Conservation (phyloP, 2,113 vertebrate genomes). For the Myrmecophaga tridactyla region DNA sequence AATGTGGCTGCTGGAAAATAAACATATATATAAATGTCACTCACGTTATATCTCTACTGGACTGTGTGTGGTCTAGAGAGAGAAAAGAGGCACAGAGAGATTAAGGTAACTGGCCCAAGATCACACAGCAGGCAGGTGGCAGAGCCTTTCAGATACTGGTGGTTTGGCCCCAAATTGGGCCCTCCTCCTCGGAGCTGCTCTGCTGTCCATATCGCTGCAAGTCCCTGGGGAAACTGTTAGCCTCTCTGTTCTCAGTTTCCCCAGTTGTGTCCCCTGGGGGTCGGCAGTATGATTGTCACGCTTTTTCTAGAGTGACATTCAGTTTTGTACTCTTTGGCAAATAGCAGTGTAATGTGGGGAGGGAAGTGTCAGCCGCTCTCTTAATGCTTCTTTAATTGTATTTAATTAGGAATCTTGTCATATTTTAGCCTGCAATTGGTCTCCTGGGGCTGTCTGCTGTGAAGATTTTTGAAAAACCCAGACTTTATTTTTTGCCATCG, state of each 20-base stretch:
- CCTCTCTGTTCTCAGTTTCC: not conserved
- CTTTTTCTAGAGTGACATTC: not conserved
- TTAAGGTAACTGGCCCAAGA: not conserved
- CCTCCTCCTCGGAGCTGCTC: rapidly evolving
- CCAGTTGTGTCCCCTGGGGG: not conserved
- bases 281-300: not conserved
- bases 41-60: not conserved
- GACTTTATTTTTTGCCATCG: slow-evolving; percentile 73
- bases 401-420: slow-evolving; percentile 81
- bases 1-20: not conserved
- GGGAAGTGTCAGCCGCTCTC: not conserved
- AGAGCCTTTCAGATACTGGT: not conserved
- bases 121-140: not conserved
- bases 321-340: not conserved
- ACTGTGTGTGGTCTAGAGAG: not conserved
- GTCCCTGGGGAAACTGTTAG: not conserved
- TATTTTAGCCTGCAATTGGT: slow-evolving; percentile 74
- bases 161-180: not conserved
- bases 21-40: not conserved
- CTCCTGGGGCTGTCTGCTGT: slow-evolving; percentile 66
- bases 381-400: slow-evolving; percentile 66
- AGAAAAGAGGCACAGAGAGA: not conserved
- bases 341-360: not conserved
- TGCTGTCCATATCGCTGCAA: not conserved
- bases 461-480: slow-evolving; percentile 68